Percentiles rank a stretch among this genome's conserved stretches.
Conservation (phyloP, 2,113 vertebrate species). For the Apteryx owenii region DNA sequence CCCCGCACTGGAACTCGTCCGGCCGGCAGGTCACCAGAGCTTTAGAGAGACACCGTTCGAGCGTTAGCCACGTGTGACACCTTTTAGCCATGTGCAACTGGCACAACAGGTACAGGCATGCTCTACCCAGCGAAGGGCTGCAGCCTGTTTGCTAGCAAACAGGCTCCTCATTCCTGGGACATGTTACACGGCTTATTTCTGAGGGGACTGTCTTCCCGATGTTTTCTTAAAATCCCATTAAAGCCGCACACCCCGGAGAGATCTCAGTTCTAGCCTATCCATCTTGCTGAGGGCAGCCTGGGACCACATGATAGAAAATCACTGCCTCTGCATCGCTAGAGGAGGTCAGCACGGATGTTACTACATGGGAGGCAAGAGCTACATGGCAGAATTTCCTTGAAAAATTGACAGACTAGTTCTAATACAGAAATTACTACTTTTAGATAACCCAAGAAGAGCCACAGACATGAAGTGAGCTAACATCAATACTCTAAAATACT, state of each 20-base stretch:
- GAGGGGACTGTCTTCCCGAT: neutral
- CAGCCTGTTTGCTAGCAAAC: neutral
- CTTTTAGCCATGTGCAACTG: neutral
- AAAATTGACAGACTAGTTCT: conserved; percentile 26
- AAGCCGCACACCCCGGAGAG: neutral
- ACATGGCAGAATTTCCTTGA: neutral
- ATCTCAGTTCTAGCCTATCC: conserved; percentile 28
- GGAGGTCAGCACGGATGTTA: conserved; percentile 11
- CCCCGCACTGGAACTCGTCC: conserved; percentile 93
- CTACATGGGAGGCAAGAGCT: neutral
- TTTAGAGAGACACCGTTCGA: conserved; percentile 51
- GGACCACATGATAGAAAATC: conserved; percentile 42
- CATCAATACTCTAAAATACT: neutral
- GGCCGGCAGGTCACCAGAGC: conserved; percentile 89
- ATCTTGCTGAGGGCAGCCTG: neutral
- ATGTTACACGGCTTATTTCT: neutral
- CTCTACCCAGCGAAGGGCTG: neutral
- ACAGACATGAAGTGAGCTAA: neutral
- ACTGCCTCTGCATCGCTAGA: neutral
- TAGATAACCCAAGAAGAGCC: neutral
- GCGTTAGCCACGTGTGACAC: neutral
- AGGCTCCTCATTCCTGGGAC: neutral
- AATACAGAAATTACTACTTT: conserved; percentile 52
- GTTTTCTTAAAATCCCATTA: neutral
- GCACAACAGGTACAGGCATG: neutral